Base-by-base conservation (phyloP, 2,113 vertebrate species). In the Pristiophorus japonicus region DNA sequence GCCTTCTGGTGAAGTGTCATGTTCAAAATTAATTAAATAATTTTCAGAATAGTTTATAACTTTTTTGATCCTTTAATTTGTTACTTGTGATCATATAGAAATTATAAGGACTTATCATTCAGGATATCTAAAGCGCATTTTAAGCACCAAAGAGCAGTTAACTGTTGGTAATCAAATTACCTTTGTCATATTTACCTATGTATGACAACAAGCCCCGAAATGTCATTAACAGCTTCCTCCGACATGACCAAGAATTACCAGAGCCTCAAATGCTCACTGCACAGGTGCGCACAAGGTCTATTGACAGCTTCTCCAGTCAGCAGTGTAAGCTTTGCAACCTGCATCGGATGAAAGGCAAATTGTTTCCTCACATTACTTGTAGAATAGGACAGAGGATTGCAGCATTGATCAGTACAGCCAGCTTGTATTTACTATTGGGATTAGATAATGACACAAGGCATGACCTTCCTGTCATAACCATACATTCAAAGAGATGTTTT, bases 401-500 rank as follows among this genome's bases (percentile, higher is more conserved):
- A 30, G 87, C 30, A 42, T 45, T 42, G 78, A 81, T 81, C 38
- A 42, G 38, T 81, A 4, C 38, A 59, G 51, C 51, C 51, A 90
- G 59, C 62, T 92, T 92, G 34, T 92, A 92, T 65, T 92, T 92
- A 92, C 88, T 5, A 62, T 63, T 92, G 59, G 55, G 88, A 92
- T 92, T 92, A 92, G 18, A 92, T 63, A 34, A 92, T 92, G n/a
- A 92, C 88, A 38, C 51, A 12, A 34, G 87, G 47, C 51, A 4
- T 90, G 87, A 90, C 55, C 88, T 92, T 92, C 38, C 88, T 92
- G 59, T 38, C 88, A 92, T 92, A 38, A 42, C 88, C 59, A 92
- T 92, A 22, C 55, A 38, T 92, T 62, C 87, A 38, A 65, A 63
- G 88, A 92, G 38, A 63, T 92, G 34, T 92, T 63, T 92, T 63